phyloP scores from a whole-genome alignment of 2,888 invertebrate genomes.

The Heliconius ethilla region DNA sequence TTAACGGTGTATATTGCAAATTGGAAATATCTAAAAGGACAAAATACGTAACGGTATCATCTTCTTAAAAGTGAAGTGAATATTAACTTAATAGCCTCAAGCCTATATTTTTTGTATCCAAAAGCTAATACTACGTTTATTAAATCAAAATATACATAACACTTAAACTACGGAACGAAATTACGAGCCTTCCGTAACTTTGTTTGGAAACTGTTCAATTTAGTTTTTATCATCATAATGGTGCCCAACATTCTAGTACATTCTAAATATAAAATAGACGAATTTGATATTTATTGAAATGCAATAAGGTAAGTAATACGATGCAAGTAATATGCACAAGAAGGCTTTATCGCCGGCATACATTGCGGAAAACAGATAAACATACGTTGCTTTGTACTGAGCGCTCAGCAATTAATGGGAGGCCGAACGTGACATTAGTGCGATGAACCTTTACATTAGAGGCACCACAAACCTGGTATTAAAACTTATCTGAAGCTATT shows the following conservation, averaged over 20 bases:
- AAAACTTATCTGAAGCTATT: constrained; percentile 80
- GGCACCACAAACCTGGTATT: constrained; percentile 70
- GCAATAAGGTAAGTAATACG: constrained; percentile 33
- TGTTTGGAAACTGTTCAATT: constrained; percentile 39
- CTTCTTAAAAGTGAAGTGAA: background rate
- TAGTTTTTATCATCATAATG: constrained; percentile 32
- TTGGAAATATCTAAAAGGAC: background rate
- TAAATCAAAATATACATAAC: constrained; percentile 22
- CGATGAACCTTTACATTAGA: constrained; percentile 74
- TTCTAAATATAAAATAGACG: constrained; percentile 4
- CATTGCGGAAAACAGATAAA: constrained; percentile 67
- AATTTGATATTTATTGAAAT: constrained; percentile 28
- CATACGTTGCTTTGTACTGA: constrained; percentile 68
- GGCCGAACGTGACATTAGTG: constrained; percentile 80
- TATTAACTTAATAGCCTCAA: background rate
- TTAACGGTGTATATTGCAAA: constrained; percentile 6
- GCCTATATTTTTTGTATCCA: background rate
- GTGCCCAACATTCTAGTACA: constrained; percentile 1
- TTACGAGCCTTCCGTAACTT: constrained; percentile 34
- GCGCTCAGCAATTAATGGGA: constrained; percentile 74
- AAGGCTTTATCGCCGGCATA: constrained; percentile 45
- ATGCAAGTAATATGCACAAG: constrained; percentile 33
- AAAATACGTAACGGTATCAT: background rate
- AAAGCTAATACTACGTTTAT: constrained; percentile 11
- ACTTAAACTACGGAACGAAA: constrained; percentile 11